Conservation (phyloP, 2,797 vertebrate species). For the Sebastiscus albofasciatus region DNA sequence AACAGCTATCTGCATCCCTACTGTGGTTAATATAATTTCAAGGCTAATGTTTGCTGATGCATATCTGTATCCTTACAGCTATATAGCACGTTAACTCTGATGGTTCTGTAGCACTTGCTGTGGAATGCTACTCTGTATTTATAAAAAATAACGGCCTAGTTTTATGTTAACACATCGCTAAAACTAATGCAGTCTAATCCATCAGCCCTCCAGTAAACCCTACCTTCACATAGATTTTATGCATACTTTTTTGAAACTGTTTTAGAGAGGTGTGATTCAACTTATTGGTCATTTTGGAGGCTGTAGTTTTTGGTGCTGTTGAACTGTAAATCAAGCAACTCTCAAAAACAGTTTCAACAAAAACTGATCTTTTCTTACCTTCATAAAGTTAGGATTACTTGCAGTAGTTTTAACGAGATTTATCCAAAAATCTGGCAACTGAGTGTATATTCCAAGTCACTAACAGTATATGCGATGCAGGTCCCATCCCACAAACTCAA, state of each 20-base stretch:
- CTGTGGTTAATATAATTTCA: neutral
- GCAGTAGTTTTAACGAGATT: neutral
- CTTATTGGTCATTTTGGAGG: neutral
- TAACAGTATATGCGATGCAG: neutral
- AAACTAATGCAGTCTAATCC: neutral
- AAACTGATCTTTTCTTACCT: neutral
- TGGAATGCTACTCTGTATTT: neutral
- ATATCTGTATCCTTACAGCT: neutral
- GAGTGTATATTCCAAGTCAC: neutral
- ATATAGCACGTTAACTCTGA: neutral
- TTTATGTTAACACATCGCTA: neutral
- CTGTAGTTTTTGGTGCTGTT: neutral
- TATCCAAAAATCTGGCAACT: neutral
- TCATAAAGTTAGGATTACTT: neutral
- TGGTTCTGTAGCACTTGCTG: neutral
- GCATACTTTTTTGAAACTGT: neutral
- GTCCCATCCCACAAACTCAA: neutral
- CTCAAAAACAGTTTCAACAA: neutral
- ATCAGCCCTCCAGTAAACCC: neutral
- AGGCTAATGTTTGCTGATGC: neutral
- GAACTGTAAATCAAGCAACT: neutral
- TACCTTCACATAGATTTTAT: neutral
- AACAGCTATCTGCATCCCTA: too few relatives aligned
- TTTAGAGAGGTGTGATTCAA: neutral
- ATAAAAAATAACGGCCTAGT: neutral